Conservation (phyloP, 1,140 invertebrate genomes). For the Heliconius eleuchia region DNA sequence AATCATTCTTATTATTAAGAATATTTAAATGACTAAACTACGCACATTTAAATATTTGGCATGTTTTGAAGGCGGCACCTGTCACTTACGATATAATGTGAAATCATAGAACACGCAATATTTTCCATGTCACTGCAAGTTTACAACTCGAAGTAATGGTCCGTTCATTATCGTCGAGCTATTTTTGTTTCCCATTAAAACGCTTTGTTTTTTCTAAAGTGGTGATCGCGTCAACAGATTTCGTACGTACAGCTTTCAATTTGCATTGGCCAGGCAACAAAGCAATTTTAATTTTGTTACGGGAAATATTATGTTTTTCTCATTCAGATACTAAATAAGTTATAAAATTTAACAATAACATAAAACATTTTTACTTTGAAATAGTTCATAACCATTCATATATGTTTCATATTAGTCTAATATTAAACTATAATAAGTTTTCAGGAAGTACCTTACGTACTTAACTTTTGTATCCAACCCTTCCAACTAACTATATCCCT, state of each 20-base stretch:
- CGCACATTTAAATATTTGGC: not conserved
- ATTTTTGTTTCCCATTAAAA: conserved; percentile 59
- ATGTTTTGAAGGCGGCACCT: not conserved
- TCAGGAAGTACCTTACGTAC: too few relatives aligned
- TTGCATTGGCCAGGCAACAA: conserved; percentile 7
- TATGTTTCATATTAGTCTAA: too few relatives aligned
- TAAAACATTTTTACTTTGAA: too few relatives aligned
- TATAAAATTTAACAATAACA: not conserved
- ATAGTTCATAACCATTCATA: too few relatives aligned
- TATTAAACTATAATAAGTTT: too few relatives aligned
- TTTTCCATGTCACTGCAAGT: conserved; percentile 12
- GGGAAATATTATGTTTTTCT: not conserved
- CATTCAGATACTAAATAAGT: not conserved
- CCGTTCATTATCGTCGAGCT: conserved; percentile 39
- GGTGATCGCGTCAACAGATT: conserved; percentile 32
- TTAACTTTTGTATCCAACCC: not conserved
- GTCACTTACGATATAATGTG: not conserved
- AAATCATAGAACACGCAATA: conserved; percentile 1
- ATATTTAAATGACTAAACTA: not conserved
- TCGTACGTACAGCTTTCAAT: conserved; percentile 23
- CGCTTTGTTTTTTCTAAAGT: conserved; percentile 42
- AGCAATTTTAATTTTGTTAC: not conserved
- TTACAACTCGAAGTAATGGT: not conserved
- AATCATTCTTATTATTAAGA: not conserved
- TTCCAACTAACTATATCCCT: not conserved